Conservation (phyloP, 2,888 invertebrate genomes). For the Tortricodes alternella region DNA sequence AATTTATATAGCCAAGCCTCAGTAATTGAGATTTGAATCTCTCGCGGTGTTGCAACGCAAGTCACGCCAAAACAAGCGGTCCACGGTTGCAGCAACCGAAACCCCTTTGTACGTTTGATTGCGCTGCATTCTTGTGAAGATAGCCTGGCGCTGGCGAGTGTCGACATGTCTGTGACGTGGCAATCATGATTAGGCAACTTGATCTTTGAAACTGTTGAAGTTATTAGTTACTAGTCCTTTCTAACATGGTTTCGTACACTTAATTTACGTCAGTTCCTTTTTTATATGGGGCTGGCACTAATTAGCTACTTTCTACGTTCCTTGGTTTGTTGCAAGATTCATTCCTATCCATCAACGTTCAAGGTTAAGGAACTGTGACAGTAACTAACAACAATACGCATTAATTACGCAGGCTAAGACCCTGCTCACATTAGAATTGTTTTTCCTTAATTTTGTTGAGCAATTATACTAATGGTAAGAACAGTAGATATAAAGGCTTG, state of each 20-base stretch:
- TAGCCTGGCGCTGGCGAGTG: slow-evolving; percentile 3
- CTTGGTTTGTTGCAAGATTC: slow-evolving; percentile 2
- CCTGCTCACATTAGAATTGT: slow-evolving; percentile 15
- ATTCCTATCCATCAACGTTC: slow-evolving; percentile 13
- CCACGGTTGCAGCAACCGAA: slow-evolving; percentile 22
- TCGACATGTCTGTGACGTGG: slow-evolving; percentile 15
- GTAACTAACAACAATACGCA: slow-evolving; percentile 4
- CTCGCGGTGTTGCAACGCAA: slow-evolving; percentile 24
- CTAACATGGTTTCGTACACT: not conserved
- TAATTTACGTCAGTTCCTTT: not conserved
- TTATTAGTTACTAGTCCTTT: not conserved
- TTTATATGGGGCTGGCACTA: not conserved
- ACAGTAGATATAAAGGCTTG: slow-evolving; percentile 11
- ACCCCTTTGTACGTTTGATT: slow-evolving; percentile 29
- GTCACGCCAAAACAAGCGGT: slow-evolving; percentile 29
- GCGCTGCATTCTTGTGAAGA: slow-evolving; percentile 27
- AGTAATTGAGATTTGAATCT: slow-evolving; percentile 25
- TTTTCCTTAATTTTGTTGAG: too few relatives aligned
- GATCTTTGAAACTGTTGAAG: not conserved
- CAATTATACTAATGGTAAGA: too few relatives aligned
- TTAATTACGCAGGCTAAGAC: slow-evolving; percentile 10
- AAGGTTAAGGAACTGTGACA: not conserved
- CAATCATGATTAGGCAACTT: slow-evolving; percentile 4
- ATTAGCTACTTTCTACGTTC: slow-evolving; percentile 18
- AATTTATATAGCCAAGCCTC: slow-evolving; percentile 12